These are phyloP conservation scores for Antheraea assamensis DNA, from an alignment of 2,888 invertebrate species.

Conservation along the genomic window DNA sequence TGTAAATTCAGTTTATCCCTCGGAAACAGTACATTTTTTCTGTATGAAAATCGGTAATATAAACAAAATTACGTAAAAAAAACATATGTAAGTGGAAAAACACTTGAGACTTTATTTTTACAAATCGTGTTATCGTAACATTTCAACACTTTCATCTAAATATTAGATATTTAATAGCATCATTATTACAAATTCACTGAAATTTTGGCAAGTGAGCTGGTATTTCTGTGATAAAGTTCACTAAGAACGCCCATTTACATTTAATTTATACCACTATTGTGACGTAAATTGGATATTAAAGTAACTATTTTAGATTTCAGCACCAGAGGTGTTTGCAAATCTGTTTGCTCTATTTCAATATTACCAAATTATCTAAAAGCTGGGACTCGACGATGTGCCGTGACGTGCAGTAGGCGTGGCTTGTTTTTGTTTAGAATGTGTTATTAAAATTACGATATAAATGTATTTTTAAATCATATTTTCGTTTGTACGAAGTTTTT, in stretches of 20 bases:
- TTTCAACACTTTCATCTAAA: constrained; percentile 10
- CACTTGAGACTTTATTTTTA: not conserved
- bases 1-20: too few species aligned
- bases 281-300: constrained; percentile 34
- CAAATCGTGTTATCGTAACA: not conserved
- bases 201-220: constrained; percentile 40
- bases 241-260: constrained; percentile 32
- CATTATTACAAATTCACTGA: constrained; percentile 16
- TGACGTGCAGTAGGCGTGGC: constrained; percentile 16
- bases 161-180: constrained; percentile 9
- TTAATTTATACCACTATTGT: constrained; percentile 40
- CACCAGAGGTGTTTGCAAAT: constrained; percentile 26
- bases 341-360: constrained; percentile 24
- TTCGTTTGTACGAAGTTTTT: too few species aligned
- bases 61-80: not conserved
- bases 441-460: not conserved
- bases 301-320: constrained; percentile 32
- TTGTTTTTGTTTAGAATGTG: not conserved
- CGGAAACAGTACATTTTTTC: too few species aligned
- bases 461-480: too few species aligned
- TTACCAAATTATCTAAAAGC: constrained; percentile 15
- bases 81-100: not conserved
- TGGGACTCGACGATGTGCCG: constrained; percentile 10
- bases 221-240: constrained; percentile 35
- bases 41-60: too few species aligned